phyloP scores from a whole-genome alignment of 2,888 invertebrate species.

The Meteorus colon region DNA sequence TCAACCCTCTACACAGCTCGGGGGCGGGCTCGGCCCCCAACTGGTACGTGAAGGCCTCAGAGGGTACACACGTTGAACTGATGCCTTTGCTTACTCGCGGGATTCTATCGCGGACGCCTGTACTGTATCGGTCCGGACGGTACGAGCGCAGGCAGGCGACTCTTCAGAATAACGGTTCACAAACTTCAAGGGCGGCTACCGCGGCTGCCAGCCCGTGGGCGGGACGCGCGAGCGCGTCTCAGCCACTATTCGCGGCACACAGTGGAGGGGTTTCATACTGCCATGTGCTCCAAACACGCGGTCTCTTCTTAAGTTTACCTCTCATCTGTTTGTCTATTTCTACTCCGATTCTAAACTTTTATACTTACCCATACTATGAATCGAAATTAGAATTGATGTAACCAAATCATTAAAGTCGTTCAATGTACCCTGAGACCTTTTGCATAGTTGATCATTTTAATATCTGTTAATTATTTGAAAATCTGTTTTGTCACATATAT shows the following conservation, averaged over 20 bases:
- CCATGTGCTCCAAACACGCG: conserved; percentile 71
- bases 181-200: conserved; percentile 62
- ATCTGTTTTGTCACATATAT: too few species aligned
- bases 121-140: conserved; percentile 59
- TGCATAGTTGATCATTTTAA: too few species aligned
- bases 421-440: too few species aligned
- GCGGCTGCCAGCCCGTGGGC: conserved; percentile 66
- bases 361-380: too few species aligned
- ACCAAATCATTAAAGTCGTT: too few species aligned
- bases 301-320: conserved; percentile 51
- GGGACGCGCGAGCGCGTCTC: conserved; percentile 68
- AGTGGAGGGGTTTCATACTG: conserved; percentile 60
- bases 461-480: too few species aligned
- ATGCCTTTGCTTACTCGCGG: conserved; percentile 21
- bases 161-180: conserved; percentile 56
- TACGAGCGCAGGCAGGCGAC: conserved; percentile 68
- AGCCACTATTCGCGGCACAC: conserved; percentile 28
- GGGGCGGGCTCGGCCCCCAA: conserved; percentile 59
- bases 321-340: not conserved
- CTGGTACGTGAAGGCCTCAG: conserved; percentile 24
- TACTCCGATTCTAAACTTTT: too few species aligned
- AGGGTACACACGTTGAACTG: conserved; percentile 37
- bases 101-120: conserved; percentile 41
- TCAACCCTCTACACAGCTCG: conserved; percentile 73
- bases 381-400: too few species aligned